Base-by-base conservation (phyloP, 2,888 invertebrate genomes). In the Amiota mariae region DNA sequence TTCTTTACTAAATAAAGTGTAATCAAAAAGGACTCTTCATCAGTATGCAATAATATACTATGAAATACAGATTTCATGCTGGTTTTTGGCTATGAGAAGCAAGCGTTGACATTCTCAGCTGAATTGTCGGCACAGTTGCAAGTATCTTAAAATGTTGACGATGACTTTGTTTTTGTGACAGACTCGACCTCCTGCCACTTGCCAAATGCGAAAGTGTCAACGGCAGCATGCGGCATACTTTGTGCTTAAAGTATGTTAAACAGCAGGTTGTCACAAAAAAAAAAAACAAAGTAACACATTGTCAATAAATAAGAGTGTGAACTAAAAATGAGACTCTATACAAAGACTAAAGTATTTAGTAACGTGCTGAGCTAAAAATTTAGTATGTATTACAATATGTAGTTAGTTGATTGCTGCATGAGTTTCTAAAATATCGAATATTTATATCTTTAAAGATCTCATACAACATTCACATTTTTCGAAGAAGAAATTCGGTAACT, bases 181-280 rank as follows among this genome's bases (percentile, higher is more conserved):
- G 36, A 72, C 72, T 15, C 75, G 24, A 76, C 75, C 77, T 18
- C 79, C 81, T 75, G 77, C 72, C 9, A 74, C 67, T 24, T 64
- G 15, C 18, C 36, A 36, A 36, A 36, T 36, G 36, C 36, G 8
- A 6, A 2, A 36, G 36, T 36, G 36, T 36, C 36, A 36, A 36
- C 36, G 36, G 36, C 36, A 36, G 36, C 36, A 36, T 2, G 36
- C 54, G 64, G 71, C 66, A 47, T 66, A 51, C 78, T 84, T 78
- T 78, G 82, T 82, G 82, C 86, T 82, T 86, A 86, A 83, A 86
- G 84, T 24, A 24, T 24, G 86, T 76, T 86, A 77, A 83, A 54
- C 82, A 82, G 86, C 86, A 84, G 85, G 82, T 76, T 18, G 10
- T 18, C 57, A 9, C 36, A 2, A 36, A 36, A 36, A 36, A 36